Evolutionary conservation across 2,797 vertebrate genomes (phyloP), one percentile per base, ranked within the genome.

Genomic region (Danio kyathit): DNA sequence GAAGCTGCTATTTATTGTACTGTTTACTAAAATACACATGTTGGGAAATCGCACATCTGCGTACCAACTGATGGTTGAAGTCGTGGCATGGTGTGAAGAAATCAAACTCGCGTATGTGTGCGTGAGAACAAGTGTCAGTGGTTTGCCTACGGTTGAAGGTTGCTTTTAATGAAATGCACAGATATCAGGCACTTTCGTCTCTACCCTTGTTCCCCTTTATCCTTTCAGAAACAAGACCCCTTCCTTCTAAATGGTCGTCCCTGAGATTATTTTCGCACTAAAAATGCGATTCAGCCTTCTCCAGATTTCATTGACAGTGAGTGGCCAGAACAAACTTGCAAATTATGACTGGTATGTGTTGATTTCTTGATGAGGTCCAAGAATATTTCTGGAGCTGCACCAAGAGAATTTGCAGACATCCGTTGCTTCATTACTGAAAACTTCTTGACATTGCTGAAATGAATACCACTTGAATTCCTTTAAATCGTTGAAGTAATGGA

Each of bases 311-410:
- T 92, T 90, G 89, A 88, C 89, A 89, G 82, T 87, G 76, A 82
- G 81, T 86, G 89, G 88, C 90, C 90, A 91, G 92, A 92, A 89
- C 88, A 89, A 92, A 93, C 89, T 91, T 91, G 89, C 83, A 87
- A 89, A 87, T 91, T 93, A 93, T 91, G 90, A 90, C 65, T 86
- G 89, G 90, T 93, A 92, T 93, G 91, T 88, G 88, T 89, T 83
- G 67, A 83, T 82, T 83, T 85, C 56, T 86, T 82, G 82, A 79
- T 82, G 74, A 76, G 66, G 49, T 86, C 74, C 72, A 80, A 84
- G 66, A 79, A 64, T 75, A n/a, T 80, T 83, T 40, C 57, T 70
- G 49, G 67, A 79, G 76, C 73, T 60, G 54, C 74, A 60, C 71
- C 51, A 74, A 83, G 40, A 87, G 82, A 41, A 87, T 88, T 75